These are phyloP conservation scores for Scolopax rusticola DNA, from an alignment of 2,797 vertebrate genomes.

Conservation along the genomic window DNA sequence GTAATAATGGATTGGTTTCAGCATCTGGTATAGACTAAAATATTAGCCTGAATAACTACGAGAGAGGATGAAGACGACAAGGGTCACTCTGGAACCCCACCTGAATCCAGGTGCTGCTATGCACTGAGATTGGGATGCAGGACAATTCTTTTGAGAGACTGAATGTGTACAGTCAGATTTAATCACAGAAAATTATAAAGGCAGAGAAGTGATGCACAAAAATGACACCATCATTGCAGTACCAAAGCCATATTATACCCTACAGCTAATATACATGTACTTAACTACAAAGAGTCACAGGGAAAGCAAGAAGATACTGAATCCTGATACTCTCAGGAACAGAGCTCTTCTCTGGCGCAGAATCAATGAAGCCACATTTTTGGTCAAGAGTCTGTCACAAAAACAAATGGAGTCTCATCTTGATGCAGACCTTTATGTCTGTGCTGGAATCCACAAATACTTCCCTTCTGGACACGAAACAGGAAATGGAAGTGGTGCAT, in stretches of 20 bases:
- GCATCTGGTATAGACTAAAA: not conserved
- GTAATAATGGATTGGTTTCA: not conserved
- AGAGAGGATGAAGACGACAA: not conserved
- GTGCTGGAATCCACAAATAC: not conserved
- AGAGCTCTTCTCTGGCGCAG: not conserved
- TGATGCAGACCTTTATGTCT: not conserved
- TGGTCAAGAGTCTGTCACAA: not conserved
- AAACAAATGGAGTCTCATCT: not conserved
- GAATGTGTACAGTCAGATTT: not conserved
- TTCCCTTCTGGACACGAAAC: not conserved
- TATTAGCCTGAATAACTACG: not conserved
- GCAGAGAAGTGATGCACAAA: not conserved
- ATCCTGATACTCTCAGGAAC: not conserved
- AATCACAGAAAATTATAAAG: not conserved
- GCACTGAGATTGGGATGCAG: not conserved
- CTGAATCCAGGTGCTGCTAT: not conserved
- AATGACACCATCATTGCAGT: not conserved
- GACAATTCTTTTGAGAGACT: not conserved
- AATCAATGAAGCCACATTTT: fast-evolving
- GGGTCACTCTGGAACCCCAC: not conserved
- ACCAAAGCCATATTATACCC: not conserved
- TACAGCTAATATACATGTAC: not conserved
- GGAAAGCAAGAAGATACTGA: not conserved
- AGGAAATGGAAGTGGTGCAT: not conserved
- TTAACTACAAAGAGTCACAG: not conserved